phyloP scores from a whole-genome alignment of 2,797 vertebrate species.

The Helostoma temminkii region DNA sequence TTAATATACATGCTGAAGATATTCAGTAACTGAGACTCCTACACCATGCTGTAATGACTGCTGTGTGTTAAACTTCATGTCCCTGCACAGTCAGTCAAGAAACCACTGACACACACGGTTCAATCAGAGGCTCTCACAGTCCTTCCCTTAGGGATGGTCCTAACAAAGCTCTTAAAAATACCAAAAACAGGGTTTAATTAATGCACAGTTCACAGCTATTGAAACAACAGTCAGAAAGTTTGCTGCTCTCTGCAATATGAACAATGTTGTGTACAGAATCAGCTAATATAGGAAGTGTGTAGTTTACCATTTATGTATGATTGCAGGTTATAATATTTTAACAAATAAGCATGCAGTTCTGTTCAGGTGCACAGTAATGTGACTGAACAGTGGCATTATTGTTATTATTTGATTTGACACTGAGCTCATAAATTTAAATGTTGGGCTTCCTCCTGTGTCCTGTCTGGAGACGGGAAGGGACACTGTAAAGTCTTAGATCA shows the following conservation, averaged over 20 bases:
- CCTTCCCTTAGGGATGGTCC: conserved; percentile 27
- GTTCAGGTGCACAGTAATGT: not conserved
- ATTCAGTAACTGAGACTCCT: too few relatives aligned
- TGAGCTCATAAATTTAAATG: conserved; percentile 31
- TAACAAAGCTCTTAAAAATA: conserved; percentile 42
- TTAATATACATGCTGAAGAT: too few relatives aligned
- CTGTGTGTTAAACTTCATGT: conserved; percentile 33
- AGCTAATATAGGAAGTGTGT: conserved; percentile 12
- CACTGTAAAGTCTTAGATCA: conserved; percentile 44
- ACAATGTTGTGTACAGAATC: conserved; percentile 37
- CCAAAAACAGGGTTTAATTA: conserved; percentile 54
- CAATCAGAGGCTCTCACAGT: conserved; percentile 33
- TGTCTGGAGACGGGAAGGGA: conserved; percentile 33
- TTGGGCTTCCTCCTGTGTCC: conserved; percentile 39
- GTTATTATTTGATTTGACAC: conserved; percentile 28
- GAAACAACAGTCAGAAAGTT: conserved; percentile 53
- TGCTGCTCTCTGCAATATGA: conserved; percentile 30
- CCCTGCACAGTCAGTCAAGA: conserved; percentile 38
- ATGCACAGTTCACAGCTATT: conserved; percentile 50
- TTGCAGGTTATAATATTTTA: conserved; percentile 1
- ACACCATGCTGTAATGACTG: not conserved
- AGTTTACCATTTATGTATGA: conserved; percentile 8
- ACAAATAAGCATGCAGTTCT: conserved; percentile 8
- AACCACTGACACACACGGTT: conserved; percentile 46
- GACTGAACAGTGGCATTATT: conserved; percentile 21